Evolutionary conservation across 1,140 invertebrate species (phyloP), one percentile per base, ranked within the genome.

Genomic region (Maconellicoccus hirsutus): DNA sequence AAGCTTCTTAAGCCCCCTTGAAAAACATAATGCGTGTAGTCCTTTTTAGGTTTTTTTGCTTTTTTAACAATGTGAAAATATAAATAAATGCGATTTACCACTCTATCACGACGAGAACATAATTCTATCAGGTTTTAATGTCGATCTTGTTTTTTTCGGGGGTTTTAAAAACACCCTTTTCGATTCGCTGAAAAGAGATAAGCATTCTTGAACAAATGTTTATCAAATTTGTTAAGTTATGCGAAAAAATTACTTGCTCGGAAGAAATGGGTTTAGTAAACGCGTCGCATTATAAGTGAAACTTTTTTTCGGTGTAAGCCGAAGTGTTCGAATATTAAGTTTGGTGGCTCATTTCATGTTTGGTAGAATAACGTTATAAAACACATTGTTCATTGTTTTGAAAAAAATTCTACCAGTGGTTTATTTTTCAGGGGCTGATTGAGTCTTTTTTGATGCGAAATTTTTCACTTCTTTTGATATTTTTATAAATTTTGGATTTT

Each of bases 11-110:
- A 52, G 42, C 12, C 42, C 42, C 42, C 42, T 14, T 16, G 3
- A 52, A 52, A 19, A 52, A 52, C 29, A 33, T 52, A 52, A 52
- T 52, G 42, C 42, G 42, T 52, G 42, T 52, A 52, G 42, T 52
- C 42, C n/a, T n/a, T n/a, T n/a, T n/a, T n/a, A n/a, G n/a, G n/a
- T n/a, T n/a, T n/a, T n/a, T n/a, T n/a, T n/a, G n/a, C n/a, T n/a
- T 52, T 52, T 52, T 16, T 52, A 52, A 52, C 42, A 52, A 52
- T 52, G 6, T 52, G 42, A 19, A 52, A 52, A 52, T 19, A 52
- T 52, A 52, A 52, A 52, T 52, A 52, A 52, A 52, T 52, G 42
- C 42, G 42, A 52, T 52, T 52, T 52, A 52, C 42, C 42, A 52
- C 42, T 52, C 42, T 19, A 52, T 52, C 42, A 19, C 42, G 42